Percentiles rank a stretch among this genome's conserved stretches.
Conservation (phyloP, 2,888 invertebrate genomes). For the Melinaea menophilus region DNA sequence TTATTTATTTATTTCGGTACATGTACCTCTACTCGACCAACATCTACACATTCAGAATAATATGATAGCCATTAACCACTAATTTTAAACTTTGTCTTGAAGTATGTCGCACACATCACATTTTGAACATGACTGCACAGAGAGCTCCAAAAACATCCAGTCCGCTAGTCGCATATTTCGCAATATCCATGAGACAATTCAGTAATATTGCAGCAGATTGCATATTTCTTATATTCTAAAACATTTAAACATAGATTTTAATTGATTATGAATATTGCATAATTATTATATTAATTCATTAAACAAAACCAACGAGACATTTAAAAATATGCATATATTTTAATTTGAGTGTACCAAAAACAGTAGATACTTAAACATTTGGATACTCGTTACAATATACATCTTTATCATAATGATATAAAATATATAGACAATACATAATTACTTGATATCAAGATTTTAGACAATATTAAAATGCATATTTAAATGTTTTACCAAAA, state of each 20-base stretch:
- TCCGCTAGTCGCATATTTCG: too few species aligned
- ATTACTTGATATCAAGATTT: neutral
- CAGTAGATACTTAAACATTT: too few species aligned
- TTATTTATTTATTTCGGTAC: constrained; percentile 63
- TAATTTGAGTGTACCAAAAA: too few species aligned
- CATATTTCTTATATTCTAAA: neutral
- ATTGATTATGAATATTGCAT: neutral
- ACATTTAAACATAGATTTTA: constrained; percentile 1
- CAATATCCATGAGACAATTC: neutral
- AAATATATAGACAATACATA: neutral
- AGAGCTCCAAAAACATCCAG: neutral
- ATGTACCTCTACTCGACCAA: constrained; percentile 46
- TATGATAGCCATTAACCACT: constrained; percentile 43
- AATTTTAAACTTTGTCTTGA: constrained; percentile 21
- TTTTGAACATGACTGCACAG: constrained; percentile 1
- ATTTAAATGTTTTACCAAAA: neutral
- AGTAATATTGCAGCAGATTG: neutral
- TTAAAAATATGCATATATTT: too few species aligned
- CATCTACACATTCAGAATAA: constrained; percentile 49
- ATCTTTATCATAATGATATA: too few species aligned
- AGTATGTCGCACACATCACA: constrained; percentile 9
- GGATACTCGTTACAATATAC: too few species aligned
- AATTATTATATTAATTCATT: too few species aligned
- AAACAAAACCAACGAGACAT: too few species aligned
- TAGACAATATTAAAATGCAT: neutral